Base-by-base conservation (phyloP, 2,113 vertebrate genomes). In the Collichthys lucidus region DNA sequence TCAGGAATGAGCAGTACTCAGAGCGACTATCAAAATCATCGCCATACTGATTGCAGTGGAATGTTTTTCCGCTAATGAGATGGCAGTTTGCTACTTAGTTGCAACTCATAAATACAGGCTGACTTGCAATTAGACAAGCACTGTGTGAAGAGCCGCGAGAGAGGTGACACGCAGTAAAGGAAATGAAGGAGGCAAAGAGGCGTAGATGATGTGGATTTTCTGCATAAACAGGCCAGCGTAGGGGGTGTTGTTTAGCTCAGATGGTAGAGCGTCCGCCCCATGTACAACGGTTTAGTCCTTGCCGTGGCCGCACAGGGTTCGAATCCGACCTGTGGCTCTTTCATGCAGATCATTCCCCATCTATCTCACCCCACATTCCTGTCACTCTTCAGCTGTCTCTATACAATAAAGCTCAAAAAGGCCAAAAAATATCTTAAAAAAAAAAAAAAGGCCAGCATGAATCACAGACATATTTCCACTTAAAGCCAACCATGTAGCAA, bases 51-150 rank as follows among this genome's bases (percentile, higher is more conserved):
- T 80, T 80, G 85, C 74, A 63, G 67, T 49, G 5, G 62, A 90
- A 76, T 72, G 80, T 82, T 87, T 88, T 86, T 79, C 80, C 71
- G 57, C 86, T 92, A 90, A 94, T 86, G 86, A 91, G 89, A 86
- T 82, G 81, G 81, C 89, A 75, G 88, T 90, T 78, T 84, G 70
- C 80, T 75, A 83, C 77, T 79, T 87, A 22, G 76, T 29, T 60
- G 53, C 79, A 85, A 86, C 86, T 92, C 90, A 77, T 87, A 84
- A 91, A 91, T 80, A 85, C 69, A 76, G 73, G 68, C 78, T 31
- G 77, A 75, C 70, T 74, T 77, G 74, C 83, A 89, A 90, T 90
- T 86, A 89, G 85, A 88, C 76, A 69, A 79, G 83, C 56, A 17
- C 81, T 73, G 80, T 46, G 44, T 52, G 55, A 80, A 64, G 64